A percentile compares a stretch with the other conserved stretches of the same genome.
Conservation (phyloP, 1,140 invertebrate genomes). For the Lasioglossum baleicum region DNA sequence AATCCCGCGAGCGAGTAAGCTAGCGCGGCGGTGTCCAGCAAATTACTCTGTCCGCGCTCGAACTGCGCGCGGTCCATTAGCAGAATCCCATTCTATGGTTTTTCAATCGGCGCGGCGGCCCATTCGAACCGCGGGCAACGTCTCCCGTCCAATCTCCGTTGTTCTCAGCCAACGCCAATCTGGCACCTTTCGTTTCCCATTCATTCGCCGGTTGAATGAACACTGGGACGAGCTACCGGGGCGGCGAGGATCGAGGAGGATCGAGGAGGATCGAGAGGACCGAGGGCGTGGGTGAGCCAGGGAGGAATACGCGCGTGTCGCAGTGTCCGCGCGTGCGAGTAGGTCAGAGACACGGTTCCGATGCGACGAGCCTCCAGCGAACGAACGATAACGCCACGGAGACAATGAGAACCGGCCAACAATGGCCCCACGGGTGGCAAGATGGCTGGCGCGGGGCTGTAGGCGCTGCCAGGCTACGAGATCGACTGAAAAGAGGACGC, state of each 20-base stretch:
- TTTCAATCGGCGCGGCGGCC: conserved; percentile 36
- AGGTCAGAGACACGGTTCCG: conserved; percentile 33
- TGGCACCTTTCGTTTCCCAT: conserved; percentile 45
- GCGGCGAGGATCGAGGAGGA: not conserved
- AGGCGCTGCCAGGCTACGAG: conserved; percentile 22
- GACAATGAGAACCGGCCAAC: conserved; percentile 60
- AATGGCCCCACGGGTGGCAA: conserved; percentile 59
- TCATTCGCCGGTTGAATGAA: conserved; percentile 40
- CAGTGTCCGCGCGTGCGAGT: conserved; percentile 21
- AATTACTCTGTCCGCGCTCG: conserved; percentile 20
- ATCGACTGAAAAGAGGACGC: conserved; percentile 44
- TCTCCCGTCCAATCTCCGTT: conserved; percentile 42
- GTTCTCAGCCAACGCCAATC: conserved; percentile 37
- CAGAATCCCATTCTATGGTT: conserved; percentile 14
- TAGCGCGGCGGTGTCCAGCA: not conserved
- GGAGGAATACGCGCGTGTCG: conserved; percentile 2
- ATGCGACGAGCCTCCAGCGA: conserved; percentile 11
- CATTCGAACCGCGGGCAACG: conserved; percentile 17
- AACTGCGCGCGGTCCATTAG: conserved; percentile 19
- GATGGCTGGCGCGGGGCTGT: conserved; percentile 51
- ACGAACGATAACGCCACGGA: conserved; percentile 43
- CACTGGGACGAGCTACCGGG: not conserved
- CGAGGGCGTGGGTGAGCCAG: not conserved
- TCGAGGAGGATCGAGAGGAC: not conserved
- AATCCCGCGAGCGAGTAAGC: not conserved